phyloP scores from a whole-genome alignment of 1,140 invertebrate genomes.

The Drosophila ambigua region DNA sequence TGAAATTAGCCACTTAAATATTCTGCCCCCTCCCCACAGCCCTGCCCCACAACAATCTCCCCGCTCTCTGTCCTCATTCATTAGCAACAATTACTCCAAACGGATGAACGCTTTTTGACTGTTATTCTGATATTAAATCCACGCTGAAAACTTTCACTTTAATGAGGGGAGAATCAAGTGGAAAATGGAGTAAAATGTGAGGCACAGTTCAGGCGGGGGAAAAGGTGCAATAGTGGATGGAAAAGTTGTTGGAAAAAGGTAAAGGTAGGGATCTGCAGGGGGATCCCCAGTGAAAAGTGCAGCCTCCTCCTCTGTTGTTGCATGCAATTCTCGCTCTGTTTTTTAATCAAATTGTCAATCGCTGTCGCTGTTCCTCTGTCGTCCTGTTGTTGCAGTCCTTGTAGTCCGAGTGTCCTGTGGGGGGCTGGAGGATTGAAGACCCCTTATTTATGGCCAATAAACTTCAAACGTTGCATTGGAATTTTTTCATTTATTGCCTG shows the following conservation, averaged over 20 bases:
- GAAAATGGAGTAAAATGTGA: background rate
- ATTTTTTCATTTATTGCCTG: constrained; percentile 77
- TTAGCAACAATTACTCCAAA: constrained; percentile 79
- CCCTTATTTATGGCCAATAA: constrained; percentile 83
- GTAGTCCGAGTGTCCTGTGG: constrained; percentile 39
- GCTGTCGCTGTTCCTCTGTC: constrained; percentile 41
- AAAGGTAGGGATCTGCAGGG: too few species aligned
- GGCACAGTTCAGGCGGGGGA: background rate
- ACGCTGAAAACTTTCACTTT: constrained; percentile 67
- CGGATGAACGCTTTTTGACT: constrained; percentile 51
- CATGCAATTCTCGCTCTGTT: constrained; percentile 61
- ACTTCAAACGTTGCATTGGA: constrained; percentile 79
- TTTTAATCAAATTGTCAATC: constrained; percentile 83
- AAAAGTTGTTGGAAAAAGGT: background rate
- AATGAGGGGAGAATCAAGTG: constrained; percentile 28
- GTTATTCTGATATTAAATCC: constrained; percentile 53
- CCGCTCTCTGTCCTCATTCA: constrained; percentile 32
- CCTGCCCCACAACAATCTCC: background rate
- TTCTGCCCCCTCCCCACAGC: constrained; percentile 5
- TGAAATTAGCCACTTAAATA: constrained; percentile 79
- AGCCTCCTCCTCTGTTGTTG: constrained; percentile 25
- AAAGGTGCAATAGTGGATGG: background rate
- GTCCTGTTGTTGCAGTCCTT: constrained; percentile 33
- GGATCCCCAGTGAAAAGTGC: constrained; percentile 18
- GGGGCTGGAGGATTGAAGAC: constrained; percentile 14